A percentile compares a stretch with the other conserved stretches of the same genome.
Conservation (phyloP, 2,113 vertebrate genomes). For the Pelodiscus sinensis region DNA sequence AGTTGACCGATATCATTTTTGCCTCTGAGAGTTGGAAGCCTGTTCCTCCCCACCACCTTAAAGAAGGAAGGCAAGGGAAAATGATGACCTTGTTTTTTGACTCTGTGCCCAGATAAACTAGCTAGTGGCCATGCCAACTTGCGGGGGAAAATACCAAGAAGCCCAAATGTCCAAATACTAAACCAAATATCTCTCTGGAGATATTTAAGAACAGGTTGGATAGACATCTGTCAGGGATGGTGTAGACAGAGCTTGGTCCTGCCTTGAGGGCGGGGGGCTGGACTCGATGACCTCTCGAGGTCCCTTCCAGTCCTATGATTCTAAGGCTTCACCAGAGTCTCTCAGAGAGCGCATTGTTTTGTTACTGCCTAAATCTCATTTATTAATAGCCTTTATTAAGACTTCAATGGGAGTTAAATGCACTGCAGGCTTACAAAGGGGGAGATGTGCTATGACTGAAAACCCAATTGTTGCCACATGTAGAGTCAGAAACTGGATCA, state of each 20-base stretch:
- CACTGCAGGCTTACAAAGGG: neutral
- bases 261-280: no score
- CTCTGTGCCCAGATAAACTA: neutral
- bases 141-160: rapidly evolving
- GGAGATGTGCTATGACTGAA: neutral
- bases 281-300: no score
- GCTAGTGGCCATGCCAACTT: neutral
- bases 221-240: no score
- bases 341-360: neutral
- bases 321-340: neutral
- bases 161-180: neutral
- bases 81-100: neutral
- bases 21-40: neutral
- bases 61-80: neutral
- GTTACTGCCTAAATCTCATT: neutral
- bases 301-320: no score
- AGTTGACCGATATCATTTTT: rapidly evolving
- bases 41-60: neutral
- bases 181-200: no score
- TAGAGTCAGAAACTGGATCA: neutral
- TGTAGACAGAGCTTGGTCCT: no score
- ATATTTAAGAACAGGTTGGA: no score
- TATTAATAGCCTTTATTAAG: neutral
- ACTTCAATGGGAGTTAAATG: neutral
- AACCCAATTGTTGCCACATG: neutral